Percentiles rank a stretch among this genome's conserved stretches.
Conservation (phyloP, 2,888 invertebrate species). For the Tetheella fluctuosa region DNA sequence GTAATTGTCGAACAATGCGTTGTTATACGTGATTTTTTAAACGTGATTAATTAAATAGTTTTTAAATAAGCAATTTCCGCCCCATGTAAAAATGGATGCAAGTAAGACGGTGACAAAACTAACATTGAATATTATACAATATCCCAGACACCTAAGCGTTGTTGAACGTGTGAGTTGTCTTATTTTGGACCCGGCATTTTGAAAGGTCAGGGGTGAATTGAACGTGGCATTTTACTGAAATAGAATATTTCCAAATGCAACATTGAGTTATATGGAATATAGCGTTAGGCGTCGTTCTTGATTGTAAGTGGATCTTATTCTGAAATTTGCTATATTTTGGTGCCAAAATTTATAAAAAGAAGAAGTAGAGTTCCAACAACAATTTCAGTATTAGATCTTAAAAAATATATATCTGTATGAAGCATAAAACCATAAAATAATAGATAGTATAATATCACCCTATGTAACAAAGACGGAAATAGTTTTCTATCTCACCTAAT, state of each 20-base stretch:
- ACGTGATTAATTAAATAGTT: too few species aligned
- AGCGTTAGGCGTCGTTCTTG: conserved; percentile 24
- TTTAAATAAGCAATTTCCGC: too few species aligned
- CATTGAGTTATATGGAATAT: conserved; percentile 26
- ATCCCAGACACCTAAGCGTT: conserved; percentile 12
- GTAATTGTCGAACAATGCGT: not conserved
- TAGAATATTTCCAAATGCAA: conserved; percentile 29
- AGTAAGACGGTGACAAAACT: not conserved
- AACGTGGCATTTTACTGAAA: conserved; percentile 46
- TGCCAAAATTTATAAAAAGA: too few species aligned
- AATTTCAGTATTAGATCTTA: too few species aligned
- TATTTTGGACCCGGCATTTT: conserved; percentile 34
- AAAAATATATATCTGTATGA: too few species aligned
- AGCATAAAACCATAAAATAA: too few species aligned
- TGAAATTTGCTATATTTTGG: too few species aligned
- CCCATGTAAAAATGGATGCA: not conserved
- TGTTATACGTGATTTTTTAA: too few species aligned
- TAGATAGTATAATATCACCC: not conserved
- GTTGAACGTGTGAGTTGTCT: conserved; percentile 35
- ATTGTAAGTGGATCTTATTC: not conserved
- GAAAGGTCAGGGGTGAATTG: conserved; percentile 44
- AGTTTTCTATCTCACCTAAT: conserved; percentile 9
- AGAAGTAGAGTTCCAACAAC: too few species aligned
- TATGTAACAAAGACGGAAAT: not conserved
- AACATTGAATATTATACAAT: not conserved